Base-by-base conservation (phyloP, 1,140 invertebrate species). In the Helicoverpa zea region DNA sequence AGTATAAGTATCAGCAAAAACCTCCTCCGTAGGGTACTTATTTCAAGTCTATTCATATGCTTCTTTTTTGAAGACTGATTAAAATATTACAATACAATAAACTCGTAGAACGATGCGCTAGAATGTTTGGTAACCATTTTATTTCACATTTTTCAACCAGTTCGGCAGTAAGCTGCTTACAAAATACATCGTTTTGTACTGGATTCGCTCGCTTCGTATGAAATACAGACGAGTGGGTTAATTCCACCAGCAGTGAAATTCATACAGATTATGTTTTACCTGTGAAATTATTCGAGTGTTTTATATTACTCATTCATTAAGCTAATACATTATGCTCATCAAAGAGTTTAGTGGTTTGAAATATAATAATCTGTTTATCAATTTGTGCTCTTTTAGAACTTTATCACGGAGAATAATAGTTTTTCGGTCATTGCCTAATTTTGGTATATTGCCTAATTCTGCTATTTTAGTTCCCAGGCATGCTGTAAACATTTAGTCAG, bases 111-210 rank as follows among this genome's bases (percentile, higher is more conserved):
- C 5, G 5, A 43, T 43, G 9, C 9, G 3, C 35, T 43, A 9
- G 4, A 7, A 43, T 43, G 35, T 43, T 43, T 5, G 16, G 10
- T 58, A 23, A 23, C 7, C 2, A 35, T 35, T 43, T 7, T 5
- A 10, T 58, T 58, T 18, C 1, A 58, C 63, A 47, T 47, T 66
- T 66, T 66, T 66, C 9, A 49, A 68, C n/a, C 64, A 18, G 43
- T 68, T 49, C 12, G 16, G 3, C n/a, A 12, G 12, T 68, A 68
- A 68, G 64, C 64, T 1, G 64, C 64, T 68, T 68, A 68, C 35
- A 49, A 59, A 10, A 12, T 16, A 64, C 61, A 29, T 9, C 13
- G 14, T 64, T 61, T 61, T 13, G 58, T 61, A 1, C 58, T 14
- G 35, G 13, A 64, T 18, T n/a, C 43, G 49, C 35, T 66, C 43